A percentile compares a stretch with the other conserved stretches of the same genome.
These are phyloP conservation scores for Orestias chungarensis DNA, from an alignment of 2,797 vertebrate genomes.

Conservation along the genomic window DNA sequence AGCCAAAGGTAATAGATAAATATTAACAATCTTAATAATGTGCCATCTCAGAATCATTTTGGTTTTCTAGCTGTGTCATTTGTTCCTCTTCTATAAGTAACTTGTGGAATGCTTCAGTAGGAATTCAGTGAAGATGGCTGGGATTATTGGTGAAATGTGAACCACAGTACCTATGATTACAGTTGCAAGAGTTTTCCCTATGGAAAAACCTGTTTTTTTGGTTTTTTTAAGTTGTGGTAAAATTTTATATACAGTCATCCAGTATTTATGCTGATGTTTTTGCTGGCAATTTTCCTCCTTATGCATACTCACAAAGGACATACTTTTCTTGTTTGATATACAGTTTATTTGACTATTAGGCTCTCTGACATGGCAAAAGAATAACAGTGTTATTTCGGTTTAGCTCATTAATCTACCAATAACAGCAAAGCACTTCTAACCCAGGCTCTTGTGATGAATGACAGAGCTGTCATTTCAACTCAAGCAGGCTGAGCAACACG, in stretches of 20 bases:
- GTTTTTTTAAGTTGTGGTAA: too few species aligned
- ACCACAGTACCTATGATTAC: too few species aligned
- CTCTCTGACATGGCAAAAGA: background rate
- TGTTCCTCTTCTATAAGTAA: too few species aligned
- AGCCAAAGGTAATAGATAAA: background rate
- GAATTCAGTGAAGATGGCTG: too few species aligned
- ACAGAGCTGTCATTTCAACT: constrained; percentile 52
- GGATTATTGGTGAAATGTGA: too few species aligned
- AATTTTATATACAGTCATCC: background rate
- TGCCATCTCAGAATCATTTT: background rate
- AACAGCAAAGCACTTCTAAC: constrained; percentile 38
- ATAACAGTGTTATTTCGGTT: constrained; percentile 11
- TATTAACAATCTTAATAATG: background rate
- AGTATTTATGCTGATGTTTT: background rate
- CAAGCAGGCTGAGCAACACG: constrained; percentile 44
- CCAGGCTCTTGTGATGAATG: constrained; percentile 44
- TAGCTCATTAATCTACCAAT: constrained; percentile 8
- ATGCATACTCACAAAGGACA: too few species aligned
- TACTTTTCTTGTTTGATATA: background rate
- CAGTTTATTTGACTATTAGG: background rate
- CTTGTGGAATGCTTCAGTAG: too few species aligned
- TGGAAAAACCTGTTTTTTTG: too few species aligned
- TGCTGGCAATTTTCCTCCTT: background rate
- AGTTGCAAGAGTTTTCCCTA: too few species aligned
- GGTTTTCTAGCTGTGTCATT: too few species aligned